These are phyloP conservation scores for Ips nitidus DNA, from an alignment of 1,140 invertebrate species.

Conservation along the genomic window DNA sequence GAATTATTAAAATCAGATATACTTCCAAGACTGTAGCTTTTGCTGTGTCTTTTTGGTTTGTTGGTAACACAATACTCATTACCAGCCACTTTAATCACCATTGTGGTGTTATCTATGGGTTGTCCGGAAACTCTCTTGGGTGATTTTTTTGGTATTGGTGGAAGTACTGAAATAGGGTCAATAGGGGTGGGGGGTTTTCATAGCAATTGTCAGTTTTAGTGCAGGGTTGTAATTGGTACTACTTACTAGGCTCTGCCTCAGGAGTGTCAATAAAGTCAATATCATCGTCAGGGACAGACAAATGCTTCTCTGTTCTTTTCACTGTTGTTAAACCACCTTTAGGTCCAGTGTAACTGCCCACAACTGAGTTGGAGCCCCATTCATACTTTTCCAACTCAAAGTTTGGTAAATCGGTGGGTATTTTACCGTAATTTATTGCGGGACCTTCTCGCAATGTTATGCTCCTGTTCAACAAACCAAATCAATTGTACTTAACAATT, in stretches of 20 bases:
- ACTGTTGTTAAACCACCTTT: conserved; percentile 75
- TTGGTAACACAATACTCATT: conserved; percentile 53
- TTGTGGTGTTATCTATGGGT: conserved; percentile 53
- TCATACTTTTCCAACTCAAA: conserved; percentile 58
- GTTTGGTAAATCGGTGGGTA: conserved; percentile 65
- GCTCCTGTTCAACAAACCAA: not conserved
- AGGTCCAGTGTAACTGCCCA: conserved; percentile 73
- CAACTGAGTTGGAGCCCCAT: conserved; percentile 57
- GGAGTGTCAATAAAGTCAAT: conserved; percentile 75
- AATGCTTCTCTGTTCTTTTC: conserved; percentile 65
- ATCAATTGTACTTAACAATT: not conserved
- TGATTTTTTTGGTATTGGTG: conserved; percentile 40
- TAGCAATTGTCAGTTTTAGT: conserved; percentile 7
- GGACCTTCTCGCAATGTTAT: conserved; percentile 56
- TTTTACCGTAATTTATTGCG: conserved; percentile 64
- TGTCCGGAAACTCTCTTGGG: conserved; percentile 38
- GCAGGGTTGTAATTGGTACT: not conserved
- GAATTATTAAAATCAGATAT: conserved; percentile 45
- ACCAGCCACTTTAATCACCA: conserved; percentile 55
- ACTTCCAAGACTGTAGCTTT: conserved; percentile 50
- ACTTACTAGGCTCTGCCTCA: conserved; percentile 55
- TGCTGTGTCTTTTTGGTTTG: conserved; percentile 45
- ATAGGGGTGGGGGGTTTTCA: not conserved
- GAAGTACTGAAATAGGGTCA: conserved; percentile 36
- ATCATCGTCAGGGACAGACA: conserved; percentile 67